phyloP scores from a whole-genome alignment of 2,113 vertebrate species.

The Electrona antarctica region DNA sequence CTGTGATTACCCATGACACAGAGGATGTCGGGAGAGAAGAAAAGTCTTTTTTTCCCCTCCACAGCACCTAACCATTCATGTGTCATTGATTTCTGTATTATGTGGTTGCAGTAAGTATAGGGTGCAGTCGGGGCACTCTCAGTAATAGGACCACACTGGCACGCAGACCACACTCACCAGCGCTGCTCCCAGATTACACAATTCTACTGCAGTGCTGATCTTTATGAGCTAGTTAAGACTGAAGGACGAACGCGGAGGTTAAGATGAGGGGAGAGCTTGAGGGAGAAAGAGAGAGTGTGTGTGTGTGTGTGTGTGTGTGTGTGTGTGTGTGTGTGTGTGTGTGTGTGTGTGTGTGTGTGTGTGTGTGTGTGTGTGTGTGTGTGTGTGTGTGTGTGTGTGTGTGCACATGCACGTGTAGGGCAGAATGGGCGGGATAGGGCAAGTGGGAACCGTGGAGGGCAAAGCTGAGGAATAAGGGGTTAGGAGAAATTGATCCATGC shows the following conservation, averaged over 20 bases:
- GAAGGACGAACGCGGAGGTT: slow-evolving; percentile 72
- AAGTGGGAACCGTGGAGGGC: slow-evolving; percentile 18
- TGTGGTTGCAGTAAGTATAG: slow-evolving; percentile 59
- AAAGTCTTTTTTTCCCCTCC: slow-evolving; percentile 19
- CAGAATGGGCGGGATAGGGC: slow-evolving; percentile 32
- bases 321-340: no score
- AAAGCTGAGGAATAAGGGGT: slow-evolving; percentile 15
- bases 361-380: neutral
- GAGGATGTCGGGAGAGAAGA: slow-evolving; percentile 42
- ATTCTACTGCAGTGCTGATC: slow-evolving; percentile 69
- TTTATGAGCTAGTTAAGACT: slow-evolving; percentile 65
- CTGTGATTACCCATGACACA: neutral
- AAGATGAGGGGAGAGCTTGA: slow-evolving; percentile 37
- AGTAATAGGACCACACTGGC: slow-evolving; percentile 60
- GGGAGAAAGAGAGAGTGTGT: slow-evolving; percentile 2
- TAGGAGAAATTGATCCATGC: slow-evolving; percentile 45
- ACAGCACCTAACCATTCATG: slow-evolving; percentile 25
- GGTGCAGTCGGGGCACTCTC: slow-evolving; percentile 56
- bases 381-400: neutral
- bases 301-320: neutral
- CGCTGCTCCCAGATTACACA: slow-evolving; percentile 61
- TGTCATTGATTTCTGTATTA: slow-evolving; percentile 67
- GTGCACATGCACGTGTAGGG: neutral
- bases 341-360: neutral
- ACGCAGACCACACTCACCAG: slow-evolving; percentile 54